Evolutionary conservation across 30 jellyfish, hydroid and myxozoan genomes (phyloP).

Genomic region (Phacellophora camtschatica): DNA sequence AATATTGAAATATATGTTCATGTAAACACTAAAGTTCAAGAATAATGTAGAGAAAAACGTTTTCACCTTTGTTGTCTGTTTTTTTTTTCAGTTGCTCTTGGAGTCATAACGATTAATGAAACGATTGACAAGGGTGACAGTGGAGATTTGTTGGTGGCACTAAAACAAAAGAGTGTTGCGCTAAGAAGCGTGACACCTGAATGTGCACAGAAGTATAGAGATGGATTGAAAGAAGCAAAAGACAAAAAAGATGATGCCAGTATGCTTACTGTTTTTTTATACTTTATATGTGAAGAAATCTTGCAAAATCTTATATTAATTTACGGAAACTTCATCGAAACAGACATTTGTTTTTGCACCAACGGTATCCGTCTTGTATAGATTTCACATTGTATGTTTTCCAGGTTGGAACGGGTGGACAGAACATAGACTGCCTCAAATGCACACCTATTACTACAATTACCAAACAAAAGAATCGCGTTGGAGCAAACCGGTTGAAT

Average conservation of each 20-base stretch:
- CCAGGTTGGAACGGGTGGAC: slow-evolving; percentile 99
- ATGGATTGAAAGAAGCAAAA: slow-evolving; percentile 79
- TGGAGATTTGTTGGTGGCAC: slow-evolving; percentile 84
- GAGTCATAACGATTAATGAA: slow-evolving; percentile 85
- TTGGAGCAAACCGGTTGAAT: slow-evolving; percentile 87
- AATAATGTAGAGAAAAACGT: too few relatives aligned
- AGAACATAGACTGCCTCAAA: slow-evolving; percentile 87
- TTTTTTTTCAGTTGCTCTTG: slow-evolving; percentile 81
- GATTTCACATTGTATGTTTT: neutral
- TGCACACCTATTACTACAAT: slow-evolving; percentile 77
- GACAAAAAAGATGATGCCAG: slow-evolving; percentile 78
- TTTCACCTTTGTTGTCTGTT: too few relatives aligned
- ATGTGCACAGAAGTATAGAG: slow-evolving; percentile 87
- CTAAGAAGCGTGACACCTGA: slow-evolving; percentile 94
- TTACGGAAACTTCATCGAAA: too few relatives aligned
- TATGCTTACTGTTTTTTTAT: slow-evolving; percentile 7
- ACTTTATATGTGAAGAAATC: neutral
- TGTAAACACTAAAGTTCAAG: too few relatives aligned
- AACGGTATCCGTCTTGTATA: neutral
- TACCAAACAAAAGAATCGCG: slow-evolving; percentile 80
- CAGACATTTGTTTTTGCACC: too few relatives aligned
- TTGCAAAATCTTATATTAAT: too few relatives aligned
- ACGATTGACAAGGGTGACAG: slow-evolving; percentile 95
- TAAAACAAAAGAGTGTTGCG: slow-evolving; percentile 88
- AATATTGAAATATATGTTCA: too few relatives aligned